Conservation (phyloP, 2,797 vertebrate genomes). For the Aeoliscus strigatus region DNA sequence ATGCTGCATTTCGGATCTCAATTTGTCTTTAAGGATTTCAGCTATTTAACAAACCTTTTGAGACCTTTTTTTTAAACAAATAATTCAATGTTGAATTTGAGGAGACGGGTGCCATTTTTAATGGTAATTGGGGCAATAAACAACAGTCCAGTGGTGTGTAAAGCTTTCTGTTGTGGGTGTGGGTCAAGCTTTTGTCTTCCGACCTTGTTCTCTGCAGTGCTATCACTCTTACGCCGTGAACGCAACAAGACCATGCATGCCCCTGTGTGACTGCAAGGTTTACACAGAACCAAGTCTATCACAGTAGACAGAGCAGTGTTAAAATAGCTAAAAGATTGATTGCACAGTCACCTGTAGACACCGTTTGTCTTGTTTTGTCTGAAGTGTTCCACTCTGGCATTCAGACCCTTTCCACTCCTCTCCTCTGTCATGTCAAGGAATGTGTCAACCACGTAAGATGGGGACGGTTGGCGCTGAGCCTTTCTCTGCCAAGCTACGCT, state of each 20-base stretch:
- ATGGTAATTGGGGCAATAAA: no score
- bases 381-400: neutral
- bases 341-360: constrained; percentile 1
- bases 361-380: neutral
- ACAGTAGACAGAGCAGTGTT: neutral
- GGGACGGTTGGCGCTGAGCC: constrained; percentile 90
- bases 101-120: no score
- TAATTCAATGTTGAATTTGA: neutral
- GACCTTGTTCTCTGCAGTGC: no score
- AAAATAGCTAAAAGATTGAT: constrained; percentile 3
- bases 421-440: constrained; percentile 67
- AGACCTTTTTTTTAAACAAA: no score
- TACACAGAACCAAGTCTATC: constrained; percentile 11
- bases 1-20: neutral
- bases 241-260: constrained; percentile 20
- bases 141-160: no score
- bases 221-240: constrained; percentile 25
- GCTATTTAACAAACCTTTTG: no score
- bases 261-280: constrained; percentile 12
- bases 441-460: constrained; percentile 86
- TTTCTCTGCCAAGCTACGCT: constrained; percentile 90
- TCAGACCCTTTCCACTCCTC: constrained; percentile 6
- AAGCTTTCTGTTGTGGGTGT: no score
- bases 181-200: no score
- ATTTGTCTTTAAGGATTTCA: no score